A percentile compares a stretch with the other conserved stretches of the same genome.
These are phyloP conservation scores for Silurus asotus DNA, from an alignment of 2,113 vertebrate genomes.

Conservation along the genomic window DNA sequence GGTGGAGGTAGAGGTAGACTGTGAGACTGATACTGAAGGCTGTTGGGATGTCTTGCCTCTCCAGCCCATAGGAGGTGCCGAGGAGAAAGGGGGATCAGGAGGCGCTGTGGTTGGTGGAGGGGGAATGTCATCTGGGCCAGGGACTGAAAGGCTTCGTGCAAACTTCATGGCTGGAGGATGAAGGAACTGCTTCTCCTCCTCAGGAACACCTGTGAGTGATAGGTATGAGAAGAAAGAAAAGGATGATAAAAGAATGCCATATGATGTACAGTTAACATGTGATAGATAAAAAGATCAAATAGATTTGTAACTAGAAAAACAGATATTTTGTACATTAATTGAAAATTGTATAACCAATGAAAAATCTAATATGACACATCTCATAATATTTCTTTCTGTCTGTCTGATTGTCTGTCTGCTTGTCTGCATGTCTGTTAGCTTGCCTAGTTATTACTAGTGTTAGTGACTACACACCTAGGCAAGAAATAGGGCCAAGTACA, in stretches of 20 bases:
- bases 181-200: conserved; percentile 85
- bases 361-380: background rate
- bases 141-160: conserved; percentile 87
- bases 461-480: background rate
- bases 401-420: conserved; percentile 54
- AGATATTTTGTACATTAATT: background rate
- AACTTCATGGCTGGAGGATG: conserved; percentile 87
- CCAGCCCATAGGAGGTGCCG: conserved; percentile 77
- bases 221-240: conserved; percentile 1
- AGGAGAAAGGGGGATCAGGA: conserved; percentile 86
- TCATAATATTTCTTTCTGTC: conserved; percentile 57
- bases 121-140: conserved; percentile 88
- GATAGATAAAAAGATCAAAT: background rate
- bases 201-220: conserved; percentile 74
- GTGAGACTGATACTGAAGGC: conserved; percentile 73
- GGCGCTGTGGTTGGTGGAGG: conserved; percentile 90
- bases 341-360: background rate
- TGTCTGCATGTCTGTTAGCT: conserved; percentile 58
- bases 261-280: background rate
- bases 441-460: conserved; percentile 47
- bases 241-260: background rate
- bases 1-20: conserved; percentile 70
- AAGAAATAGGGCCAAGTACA: too few species aligned
- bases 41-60: conserved; percentile 74
- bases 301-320: background rate